Percentiles rank a stretch among this genome's conserved stretches.
Evolutionary conservation across 92 coral and sea anemone genomes (phyloP).

Genomic region (Blastomussa wellsi): DNA sequence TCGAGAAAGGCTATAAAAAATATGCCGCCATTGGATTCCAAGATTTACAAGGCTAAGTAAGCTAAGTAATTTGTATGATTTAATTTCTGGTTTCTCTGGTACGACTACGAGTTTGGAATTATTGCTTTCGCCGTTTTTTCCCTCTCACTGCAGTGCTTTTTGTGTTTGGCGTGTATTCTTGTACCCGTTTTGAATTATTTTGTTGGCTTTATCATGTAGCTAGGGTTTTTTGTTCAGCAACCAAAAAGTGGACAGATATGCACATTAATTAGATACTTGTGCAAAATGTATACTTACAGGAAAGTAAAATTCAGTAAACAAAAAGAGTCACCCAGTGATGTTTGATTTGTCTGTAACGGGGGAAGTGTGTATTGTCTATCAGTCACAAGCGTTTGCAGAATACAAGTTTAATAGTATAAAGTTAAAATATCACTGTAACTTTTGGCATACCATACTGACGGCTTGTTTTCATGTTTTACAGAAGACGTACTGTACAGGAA

Average conservation of each 20-base stretch:
- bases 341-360: not conserved
- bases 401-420: not conserved
- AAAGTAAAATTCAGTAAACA: not conserved
- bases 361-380: too few relatives aligned
- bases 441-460: not conserved
- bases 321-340: not conserved
- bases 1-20: slow-evolving; percentile 11
- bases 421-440: not conserved
- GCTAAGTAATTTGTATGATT: not conserved
- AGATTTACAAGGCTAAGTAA: slow-evolving; percentile 45
- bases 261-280: not conserved
- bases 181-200: too few relatives aligned
- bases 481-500: slow-evolving; percentile 34
- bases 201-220: not conserved
- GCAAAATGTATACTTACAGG: not conserved
- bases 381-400: too few relatives aligned
- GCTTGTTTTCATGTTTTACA: slow-evolving; percentile 5
- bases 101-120: not conserved
- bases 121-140: too few relatives aligned
- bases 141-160: too few relatives aligned
- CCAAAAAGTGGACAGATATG: not conserved
- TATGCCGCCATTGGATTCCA: slow-evolving; percentile 27
- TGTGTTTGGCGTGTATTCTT: too few relatives aligned
- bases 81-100: not conserved
- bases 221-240: not conserved